Evolutionary conservation across 2,797 vertebrate genomes (phyloP), one percentile per base, ranked within the genome.

Genomic region (Enoplosus armatus): DNA sequence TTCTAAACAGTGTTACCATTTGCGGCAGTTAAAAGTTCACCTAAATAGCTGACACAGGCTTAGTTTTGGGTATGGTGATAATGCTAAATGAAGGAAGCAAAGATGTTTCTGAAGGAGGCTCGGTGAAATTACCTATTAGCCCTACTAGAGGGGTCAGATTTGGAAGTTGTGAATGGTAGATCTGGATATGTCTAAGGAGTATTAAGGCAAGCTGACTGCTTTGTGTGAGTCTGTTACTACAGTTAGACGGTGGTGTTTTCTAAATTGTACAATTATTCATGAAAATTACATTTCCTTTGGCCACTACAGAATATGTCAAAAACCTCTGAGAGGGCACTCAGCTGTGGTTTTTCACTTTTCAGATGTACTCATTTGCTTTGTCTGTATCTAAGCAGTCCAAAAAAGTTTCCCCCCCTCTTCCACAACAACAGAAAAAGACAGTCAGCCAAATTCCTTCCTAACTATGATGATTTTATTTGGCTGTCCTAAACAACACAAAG

Each of bases 401-500:
- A 35, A 84, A 53, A 69, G 35, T 51, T 48, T 55, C 43, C 35
- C 22, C 47, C 5, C 9, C 20, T 41, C 45, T 66, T 76, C 64
- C 54, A 66, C 80, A 80, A 84, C 45, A 80, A 72, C 54, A 81
- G 14, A 72, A 71, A 63, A 58, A 54, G 7, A 70, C 14, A 73
- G 66, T 75, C 43, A 58, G 83, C 50, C 70, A 85, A 83, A 72
- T 82, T 79, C 63, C 72, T 80, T 66, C 69, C 64, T 56, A 65
- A 80, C 78, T 84, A 59, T 61, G 74, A 82, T 76, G 63, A 84
- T 79, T 91, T 85, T 85, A 83, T 91, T 89, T 89, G 75, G 72
- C 72, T 86, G 84, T 89, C 85, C 77, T 51, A 83, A 89, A 88
- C 75, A 87, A 87, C 75, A 74, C 65, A 84, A 75, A 72, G 67